phyloP scores from a whole-genome alignment of 64 coral and sea anemone species.

The Dendrophyllia cribrosa region DNA sequence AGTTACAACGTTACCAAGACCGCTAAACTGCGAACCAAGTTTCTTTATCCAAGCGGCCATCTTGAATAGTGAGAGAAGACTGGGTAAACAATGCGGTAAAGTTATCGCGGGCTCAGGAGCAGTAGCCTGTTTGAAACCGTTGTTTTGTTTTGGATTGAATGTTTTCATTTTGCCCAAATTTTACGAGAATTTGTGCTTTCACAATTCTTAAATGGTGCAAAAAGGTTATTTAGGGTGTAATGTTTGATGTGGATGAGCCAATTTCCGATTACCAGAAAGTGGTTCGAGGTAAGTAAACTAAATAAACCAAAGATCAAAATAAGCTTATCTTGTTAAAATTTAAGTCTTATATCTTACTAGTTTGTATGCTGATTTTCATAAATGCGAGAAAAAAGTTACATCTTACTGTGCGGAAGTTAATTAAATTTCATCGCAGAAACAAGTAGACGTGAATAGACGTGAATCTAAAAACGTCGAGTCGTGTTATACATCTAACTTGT shows the following conservation, averaged over 20 bases:
- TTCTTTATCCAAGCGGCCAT: slow-evolving; percentile 74
- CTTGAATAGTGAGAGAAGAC: slow-evolving; percentile 11
- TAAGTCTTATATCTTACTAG: no score
- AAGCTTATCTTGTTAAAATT: no score
- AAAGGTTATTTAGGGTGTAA: slow-evolving; percentile 32
- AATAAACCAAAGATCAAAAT: background rate
- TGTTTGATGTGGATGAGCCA: slow-evolving; percentile 93
- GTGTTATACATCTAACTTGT: no score
- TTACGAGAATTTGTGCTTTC: background rate
- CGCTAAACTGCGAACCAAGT: slow-evolving; percentile 53
- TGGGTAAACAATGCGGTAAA: background rate
- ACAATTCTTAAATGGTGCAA: background rate
- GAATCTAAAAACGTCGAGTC: no score
- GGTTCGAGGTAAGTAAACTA: slow-evolving; percentile 65
- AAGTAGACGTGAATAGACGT: no score
- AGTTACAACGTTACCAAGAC: slow-evolving; percentile 64
- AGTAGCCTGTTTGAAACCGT: slow-evolving; percentile 48
- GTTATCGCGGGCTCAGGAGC: background rate
- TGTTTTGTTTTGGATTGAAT: background rate
- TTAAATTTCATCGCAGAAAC: no score
- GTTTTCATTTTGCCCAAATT: background rate
- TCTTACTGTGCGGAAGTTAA: no score
- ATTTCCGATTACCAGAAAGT: slow-evolving; percentile 84
- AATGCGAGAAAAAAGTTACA: no score
- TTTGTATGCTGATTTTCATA: no score